Base-by-base conservation (phyloP, 2,113 vertebrate genomes). In the Prionailurus bengalensis region DNA sequence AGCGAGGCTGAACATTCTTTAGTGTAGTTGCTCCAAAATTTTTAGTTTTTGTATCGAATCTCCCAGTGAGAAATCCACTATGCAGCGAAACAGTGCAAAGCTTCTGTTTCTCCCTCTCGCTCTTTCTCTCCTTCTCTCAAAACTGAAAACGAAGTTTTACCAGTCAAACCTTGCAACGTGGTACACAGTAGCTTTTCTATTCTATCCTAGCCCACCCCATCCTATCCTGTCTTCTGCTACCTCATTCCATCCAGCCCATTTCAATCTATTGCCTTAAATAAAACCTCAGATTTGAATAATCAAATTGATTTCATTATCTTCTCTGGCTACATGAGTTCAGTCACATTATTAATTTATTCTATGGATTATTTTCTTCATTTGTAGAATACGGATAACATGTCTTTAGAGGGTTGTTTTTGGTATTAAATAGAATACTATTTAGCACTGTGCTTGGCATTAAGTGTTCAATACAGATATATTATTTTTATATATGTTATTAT, bases 291-390 rank as follows among this genome's bases (percentile, higher is more conserved):
- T 89, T 80, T 51, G 31, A 87, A 61, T 7, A 82, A 63, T 66
- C 36, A 96, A 61, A 83, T 51, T 55, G 4, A 89, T 83, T 83
- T 48, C 2, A 68, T 79, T 48, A 87, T 6, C 5, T 7, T 84
- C 15, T 74, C 66, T 78, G 14, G 66, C 4, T 88, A 3, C 11
- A 53, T 45, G 4, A 83, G 68, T 82, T 74, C 58, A 84, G 61
- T 63, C 16, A 89, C 14, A n/a, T 45, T 51, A 76, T 33, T 85
- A 78, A 91, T 84, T 29, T 80, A 58, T 25, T 66, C 13, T 61
- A 81, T 89, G 21, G 83, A n/a, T 85, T 79, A 89, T 68, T 90
- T 83, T 95, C 10, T 36, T 94, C 29, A 66, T 63, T 55, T 95
- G 1, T 33, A 63, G 42, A 89, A 68, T 92, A 6, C 79, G 61